Conservation (phyloP, 1,140 invertebrate species). For the Aradophagus sp. region DNA sequence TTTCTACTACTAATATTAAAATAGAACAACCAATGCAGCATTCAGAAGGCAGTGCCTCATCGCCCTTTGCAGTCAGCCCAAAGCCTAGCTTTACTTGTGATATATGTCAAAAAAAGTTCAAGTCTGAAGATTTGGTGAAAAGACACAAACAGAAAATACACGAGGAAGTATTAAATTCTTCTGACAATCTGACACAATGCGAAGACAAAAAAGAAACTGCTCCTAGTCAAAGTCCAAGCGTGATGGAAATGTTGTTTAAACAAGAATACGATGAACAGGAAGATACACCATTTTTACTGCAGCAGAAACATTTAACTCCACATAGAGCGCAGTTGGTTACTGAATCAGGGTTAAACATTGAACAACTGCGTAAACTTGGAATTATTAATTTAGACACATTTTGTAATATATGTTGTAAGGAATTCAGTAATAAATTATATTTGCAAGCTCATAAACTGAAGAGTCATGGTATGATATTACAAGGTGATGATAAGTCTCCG, state of each 20-base stretch:
- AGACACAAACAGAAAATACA: slow-evolving; percentile 75
- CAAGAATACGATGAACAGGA: slow-evolving; percentile 76
- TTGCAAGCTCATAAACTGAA: slow-evolving; percentile 92
- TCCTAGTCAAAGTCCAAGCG: slow-evolving; percentile 62
- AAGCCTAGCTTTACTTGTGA: slow-evolving; percentile 71
- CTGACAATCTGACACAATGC: slow-evolving; percentile 27
- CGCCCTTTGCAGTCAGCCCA: slow-evolving; percentile 47
- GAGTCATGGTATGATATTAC: slow-evolving; percentile 82
- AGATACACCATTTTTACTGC: slow-evolving; percentile 74
- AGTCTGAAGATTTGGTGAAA: slow-evolving; percentile 74
- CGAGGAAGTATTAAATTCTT: slow-evolving; percentile 53
- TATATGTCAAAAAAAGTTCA: slow-evolving; percentile 75
- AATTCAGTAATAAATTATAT: slow-evolving; percentile 97
- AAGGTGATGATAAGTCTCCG: slow-evolving; percentile 75
- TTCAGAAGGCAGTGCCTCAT: slow-evolving; percentile 18
- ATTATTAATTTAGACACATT: slow-evolving; percentile 91
- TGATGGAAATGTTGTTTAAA: slow-evolving; percentile 68
- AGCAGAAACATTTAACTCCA: slow-evolving; percentile 77
- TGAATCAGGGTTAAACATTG: slow-evolving; percentile 80
- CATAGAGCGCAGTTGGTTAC: slow-evolving; percentile 79
- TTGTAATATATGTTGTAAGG: slow-evolving; percentile 95
- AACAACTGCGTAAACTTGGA: slow-evolving; percentile 83
- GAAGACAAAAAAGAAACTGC: slow-evolving; percentile 42
- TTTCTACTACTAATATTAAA: slow-evolving; percentile 52
- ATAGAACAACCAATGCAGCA: slow-evolving; percentile 47